Percentiles rank a stretch among this genome's conserved stretches.
These are phyloP conservation scores for Neodon shergylaensis DNA, from an alignment of 2,113 vertebrate genomes.

Conservation along the genomic window DNA sequence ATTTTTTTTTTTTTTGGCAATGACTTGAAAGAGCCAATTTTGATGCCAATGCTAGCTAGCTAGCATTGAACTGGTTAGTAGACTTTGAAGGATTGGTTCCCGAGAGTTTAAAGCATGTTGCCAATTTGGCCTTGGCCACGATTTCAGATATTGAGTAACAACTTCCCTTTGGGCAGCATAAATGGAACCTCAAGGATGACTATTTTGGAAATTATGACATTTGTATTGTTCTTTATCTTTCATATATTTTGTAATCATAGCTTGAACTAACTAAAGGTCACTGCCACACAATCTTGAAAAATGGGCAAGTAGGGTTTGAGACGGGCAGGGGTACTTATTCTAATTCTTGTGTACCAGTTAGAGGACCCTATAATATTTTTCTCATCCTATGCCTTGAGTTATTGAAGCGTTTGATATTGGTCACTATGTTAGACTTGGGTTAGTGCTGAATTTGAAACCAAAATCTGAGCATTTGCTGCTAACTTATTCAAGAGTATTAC, in stretches of 20 bases:
- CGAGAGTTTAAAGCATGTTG: slow-evolving; percentile 50
- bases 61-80: neutral
- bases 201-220: slow-evolving; percentile 47
- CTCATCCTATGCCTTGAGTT: neutral
- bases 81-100: slow-evolving; percentile 48
- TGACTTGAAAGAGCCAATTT: slow-evolving; percentile 53
- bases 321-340: accelerated
- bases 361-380: neutral
- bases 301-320: neutral
- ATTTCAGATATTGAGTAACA: slow-evolving; percentile 47
- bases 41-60: neutral
- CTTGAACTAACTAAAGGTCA: neutral
- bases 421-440: neutral
- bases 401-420: neutral
- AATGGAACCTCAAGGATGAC: neutral
- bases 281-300: neutral
- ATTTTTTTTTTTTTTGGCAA: neutral
- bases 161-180: neutral
- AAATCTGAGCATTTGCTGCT: neutral
- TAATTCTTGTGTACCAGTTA: slow-evolving; percentile 5
- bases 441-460: slow-evolving; percentile 44
- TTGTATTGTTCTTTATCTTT: slow-evolving; percentile 41
- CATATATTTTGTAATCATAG: slow-evolving; percentile 27
- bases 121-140: slow-evolving; percentile 35
- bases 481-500: slow-evolving; percentile 16